Evolutionary conservation across 2,797 vertebrate species (phyloP).

Genomic region (Todus mexicanus): DNA sequence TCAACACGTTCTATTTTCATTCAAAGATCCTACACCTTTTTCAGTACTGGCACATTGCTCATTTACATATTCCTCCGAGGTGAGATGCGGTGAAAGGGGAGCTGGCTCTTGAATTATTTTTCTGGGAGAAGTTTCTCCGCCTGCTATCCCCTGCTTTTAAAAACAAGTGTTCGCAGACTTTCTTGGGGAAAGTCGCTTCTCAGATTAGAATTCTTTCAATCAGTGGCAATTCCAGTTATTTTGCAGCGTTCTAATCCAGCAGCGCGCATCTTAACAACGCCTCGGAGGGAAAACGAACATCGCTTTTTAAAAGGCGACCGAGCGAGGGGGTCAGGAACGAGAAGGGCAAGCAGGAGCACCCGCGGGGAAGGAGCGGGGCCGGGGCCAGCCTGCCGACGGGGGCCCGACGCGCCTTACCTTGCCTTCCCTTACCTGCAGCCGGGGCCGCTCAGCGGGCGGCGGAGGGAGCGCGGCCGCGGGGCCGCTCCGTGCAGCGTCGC

Average conservation of each 20-base stretch:
- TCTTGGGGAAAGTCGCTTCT: not conserved
- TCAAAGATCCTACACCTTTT: not conserved
- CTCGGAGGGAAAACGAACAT: not conserved
- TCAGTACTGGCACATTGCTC: not conserved
- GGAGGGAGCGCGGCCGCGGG: not conserved
- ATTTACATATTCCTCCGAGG: not conserved
- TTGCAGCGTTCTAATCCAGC: not conserved
- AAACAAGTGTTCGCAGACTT: not conserved
- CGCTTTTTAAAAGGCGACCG: not conserved
- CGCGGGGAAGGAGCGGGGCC: not conserved
- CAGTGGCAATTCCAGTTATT: not conserved
- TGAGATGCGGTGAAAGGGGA: not conserved
- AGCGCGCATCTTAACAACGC: not conserved
- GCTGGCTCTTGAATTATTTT: not conserved
- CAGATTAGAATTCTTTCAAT: not conserved
- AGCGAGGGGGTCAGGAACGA: not conserved
- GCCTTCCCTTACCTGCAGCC: constrained; percentile 38
- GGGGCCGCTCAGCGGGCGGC: not conserved
- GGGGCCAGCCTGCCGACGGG: not conserved
- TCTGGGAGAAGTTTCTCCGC: not conserved
- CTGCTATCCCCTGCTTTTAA: not conserved
- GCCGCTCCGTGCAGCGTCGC: too few relatives aligned
- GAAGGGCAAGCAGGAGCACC: not conserved
- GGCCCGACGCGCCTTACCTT: not conserved
- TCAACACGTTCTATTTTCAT: not conserved